These are phyloP conservation scores for Himantopus leucocephalus DNA, from an alignment of 2,113 vertebrate species.

Conservation along the genomic window DNA sequence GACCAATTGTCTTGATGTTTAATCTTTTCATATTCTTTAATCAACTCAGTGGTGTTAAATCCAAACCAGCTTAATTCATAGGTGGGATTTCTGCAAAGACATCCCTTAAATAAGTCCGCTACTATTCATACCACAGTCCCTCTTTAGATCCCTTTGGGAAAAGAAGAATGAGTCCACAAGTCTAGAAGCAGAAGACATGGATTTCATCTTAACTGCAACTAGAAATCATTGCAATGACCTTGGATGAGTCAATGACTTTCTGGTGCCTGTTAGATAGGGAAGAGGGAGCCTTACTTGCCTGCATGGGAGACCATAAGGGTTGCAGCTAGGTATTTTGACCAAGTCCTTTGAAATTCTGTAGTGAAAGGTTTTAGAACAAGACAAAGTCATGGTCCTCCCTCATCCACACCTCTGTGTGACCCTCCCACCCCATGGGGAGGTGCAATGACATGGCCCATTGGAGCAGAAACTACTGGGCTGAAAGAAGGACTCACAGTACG, in stretches of 20 bases:
- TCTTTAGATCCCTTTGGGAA: not conserved
- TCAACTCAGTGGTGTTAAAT: not conserved
- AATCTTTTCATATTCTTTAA: not conserved
- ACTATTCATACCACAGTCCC: not conserved
- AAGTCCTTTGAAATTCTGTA: not conserved
- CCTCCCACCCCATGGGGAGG: not conserved
- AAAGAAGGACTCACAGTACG: not conserved
- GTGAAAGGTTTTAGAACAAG: not conserved
- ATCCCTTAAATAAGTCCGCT: not conserved
- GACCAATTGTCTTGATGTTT: not conserved
- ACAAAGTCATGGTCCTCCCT: not conserved
- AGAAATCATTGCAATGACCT: not conserved
- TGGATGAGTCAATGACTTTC: not conserved
- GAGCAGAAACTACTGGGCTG: not conserved
- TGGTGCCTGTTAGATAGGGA: not conserved
- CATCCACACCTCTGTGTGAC: not conserved
- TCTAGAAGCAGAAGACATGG: not conserved
- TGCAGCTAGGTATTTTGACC: not conserved
- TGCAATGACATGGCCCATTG: not conserved
- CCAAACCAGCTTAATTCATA: not conserved
- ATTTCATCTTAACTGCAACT: not conserved
- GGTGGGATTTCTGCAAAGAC: not conserved
- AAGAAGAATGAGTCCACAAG: not conserved
- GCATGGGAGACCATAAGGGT: not conserved
- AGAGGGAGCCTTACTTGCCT: not conserved